Evolutionary conservation across 2,888 invertebrate species (phyloP).

Genomic region (Drosophila vallismaia): DNA sequence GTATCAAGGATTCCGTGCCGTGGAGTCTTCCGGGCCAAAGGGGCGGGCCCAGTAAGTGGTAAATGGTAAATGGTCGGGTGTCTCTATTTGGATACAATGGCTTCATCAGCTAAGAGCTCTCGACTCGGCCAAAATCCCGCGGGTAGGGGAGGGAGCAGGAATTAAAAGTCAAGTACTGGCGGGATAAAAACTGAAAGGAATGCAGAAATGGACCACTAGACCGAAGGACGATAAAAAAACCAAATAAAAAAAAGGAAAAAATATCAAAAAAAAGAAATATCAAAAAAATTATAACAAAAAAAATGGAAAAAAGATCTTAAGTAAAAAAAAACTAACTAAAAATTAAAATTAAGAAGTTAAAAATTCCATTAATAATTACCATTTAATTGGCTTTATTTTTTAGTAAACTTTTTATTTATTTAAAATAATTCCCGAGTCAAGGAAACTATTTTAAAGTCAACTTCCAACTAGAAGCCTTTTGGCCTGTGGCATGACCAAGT

Average conservation of each 20-base stretch:
- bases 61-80: constrained; percentile 1
- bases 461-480: constrained; percentile 60
- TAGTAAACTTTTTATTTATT: neutral
- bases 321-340: too few species aligned
- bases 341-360: too few species aligned
- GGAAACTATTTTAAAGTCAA: constrained; percentile 61
- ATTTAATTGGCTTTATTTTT: too few species aligned
- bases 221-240: neutral
- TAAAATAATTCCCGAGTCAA: constrained; percentile 11
- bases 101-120: constrained; percentile 63
- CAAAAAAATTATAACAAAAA: too few species aligned
- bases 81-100: constrained; percentile 56
- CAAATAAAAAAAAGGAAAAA: neutral
- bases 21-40: neutral
- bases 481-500: constrained; percentile 50
- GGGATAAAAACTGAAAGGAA: neutral
- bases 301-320: too few species aligned
- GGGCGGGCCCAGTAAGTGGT: neutral
- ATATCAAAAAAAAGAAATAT: neutral
- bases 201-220: neutral
- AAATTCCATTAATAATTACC: too few species aligned
- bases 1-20: constrained; percentile 3
- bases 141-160: constrained; percentile 40
- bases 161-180: constrained; percentile 63
- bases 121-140: constrained; percentile 26